Evolutionary conservation across 2,888 invertebrate genomes (phyloP).

Genomic region (Nomada fucata): DNA sequence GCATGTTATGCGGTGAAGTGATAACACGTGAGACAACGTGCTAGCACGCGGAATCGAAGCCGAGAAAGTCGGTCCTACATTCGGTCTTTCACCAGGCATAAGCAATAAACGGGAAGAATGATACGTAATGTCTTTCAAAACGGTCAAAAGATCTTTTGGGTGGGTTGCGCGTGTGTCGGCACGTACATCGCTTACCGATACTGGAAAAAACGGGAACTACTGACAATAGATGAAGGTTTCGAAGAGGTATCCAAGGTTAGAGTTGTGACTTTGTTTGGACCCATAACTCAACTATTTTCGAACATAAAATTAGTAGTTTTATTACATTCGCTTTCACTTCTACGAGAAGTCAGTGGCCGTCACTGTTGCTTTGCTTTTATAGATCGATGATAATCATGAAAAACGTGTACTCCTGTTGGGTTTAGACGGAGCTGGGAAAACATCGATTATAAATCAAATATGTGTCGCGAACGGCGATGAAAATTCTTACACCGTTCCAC

Average conservation of each 20-base stretch:
- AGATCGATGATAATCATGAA: conserved; percentile 83
- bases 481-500: conserved; percentile 72
- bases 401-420: conserved; percentile 82
- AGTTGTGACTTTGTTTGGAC: conserved; percentile 36
- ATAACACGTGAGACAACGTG: conserved; percentile 44
- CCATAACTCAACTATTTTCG: neutral
- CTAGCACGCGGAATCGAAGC: conserved; percentile 25
- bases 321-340: neutral
- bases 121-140: conserved; percentile 51
- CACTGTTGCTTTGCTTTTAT: conserved; percentile 25
- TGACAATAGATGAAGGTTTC: conserved; percentile 83
- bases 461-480: conserved; percentile 73
- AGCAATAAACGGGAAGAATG: conserved; percentile 38
- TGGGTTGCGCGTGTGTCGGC: conserved; percentile 81
- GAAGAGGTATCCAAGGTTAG: conserved; percentile 83
- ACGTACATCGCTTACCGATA: conserved; percentile 83
- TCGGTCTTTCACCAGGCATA: conserved; percentile 20
- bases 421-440: conserved; percentile 82
- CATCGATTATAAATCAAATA: conserved; percentile 81
- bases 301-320: neutral
- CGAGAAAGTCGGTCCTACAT: conserved; percentile 35
- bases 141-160: conserved; percentile 72
- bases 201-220: conserved; percentile 82
- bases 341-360: neutral
- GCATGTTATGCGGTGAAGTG: conserved; percentile 32